Evolutionary conservation across 1,140 invertebrate species (phyloP).

Genomic region (Brachionus paranguensis): DNA sequence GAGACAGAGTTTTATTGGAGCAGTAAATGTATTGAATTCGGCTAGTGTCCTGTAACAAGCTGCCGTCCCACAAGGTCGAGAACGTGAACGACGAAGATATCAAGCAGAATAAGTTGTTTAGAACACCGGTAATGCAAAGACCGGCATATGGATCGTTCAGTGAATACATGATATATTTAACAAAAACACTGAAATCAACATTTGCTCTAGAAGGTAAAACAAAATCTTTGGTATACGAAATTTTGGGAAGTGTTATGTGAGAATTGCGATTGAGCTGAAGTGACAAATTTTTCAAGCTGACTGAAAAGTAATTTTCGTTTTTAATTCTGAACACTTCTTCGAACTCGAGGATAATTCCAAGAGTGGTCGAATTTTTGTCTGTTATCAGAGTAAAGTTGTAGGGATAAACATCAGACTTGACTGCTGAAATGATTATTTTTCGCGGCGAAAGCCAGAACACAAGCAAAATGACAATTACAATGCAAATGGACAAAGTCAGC

Average conservation of each 20-base stretch:
- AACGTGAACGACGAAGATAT: slow-evolving; percentile 10
- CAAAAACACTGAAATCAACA: background rate
- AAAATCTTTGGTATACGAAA: background rate
- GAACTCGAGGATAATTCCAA: slow-evolving; percentile 22
- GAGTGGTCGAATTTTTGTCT: background rate
- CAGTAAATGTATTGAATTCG: slow-evolving; percentile 36
- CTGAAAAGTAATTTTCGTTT: slow-evolving; percentile 25
- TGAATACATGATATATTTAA: slow-evolving; percentile 30
- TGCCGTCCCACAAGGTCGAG: slow-evolving; percentile 8
- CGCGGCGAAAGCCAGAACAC: background rate
- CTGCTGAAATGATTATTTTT: background rate
- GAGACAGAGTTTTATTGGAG: background rate
- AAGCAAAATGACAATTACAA: background rate
- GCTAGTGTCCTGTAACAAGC: background rate
- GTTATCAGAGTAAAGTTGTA: background rate
- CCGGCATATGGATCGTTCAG: slow-evolving; percentile 14
- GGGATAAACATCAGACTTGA: background rate
- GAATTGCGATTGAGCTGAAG: slow-evolving; percentile 21
- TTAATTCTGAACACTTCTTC: slow-evolving; percentile 1
- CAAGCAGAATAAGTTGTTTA: slow-evolving; percentile 17
- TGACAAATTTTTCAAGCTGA: slow-evolving; percentile 25
- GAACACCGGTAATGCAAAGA: slow-evolving; percentile 6
- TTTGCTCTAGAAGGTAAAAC: background rate
- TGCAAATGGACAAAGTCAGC: background rate
- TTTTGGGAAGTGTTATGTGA: background rate